Percentiles rank a stretch among this genome's conserved stretches.
Evolutionary conservation across 2,888 invertebrate genomes (phyloP).

Genomic region (Drosophila nigritarsus): DNA sequence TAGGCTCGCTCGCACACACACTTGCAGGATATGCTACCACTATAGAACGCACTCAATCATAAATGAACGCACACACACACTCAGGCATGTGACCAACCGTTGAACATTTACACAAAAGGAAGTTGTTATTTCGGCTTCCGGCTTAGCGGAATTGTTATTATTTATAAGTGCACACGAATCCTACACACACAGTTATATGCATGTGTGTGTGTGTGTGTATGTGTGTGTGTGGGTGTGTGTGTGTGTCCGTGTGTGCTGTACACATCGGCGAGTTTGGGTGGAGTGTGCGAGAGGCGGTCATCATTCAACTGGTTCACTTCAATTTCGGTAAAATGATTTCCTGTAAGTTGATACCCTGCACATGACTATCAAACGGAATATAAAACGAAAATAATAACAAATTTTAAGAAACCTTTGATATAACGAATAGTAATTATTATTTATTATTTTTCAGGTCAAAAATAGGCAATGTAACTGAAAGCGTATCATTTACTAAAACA

Average conservation of each 20-base stretch:
- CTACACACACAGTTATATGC: conserved; percentile 9
- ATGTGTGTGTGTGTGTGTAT: not conserved
- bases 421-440: not conserved
- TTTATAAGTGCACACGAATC: conserved; percentile 63
- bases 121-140: conserved; percentile 81
- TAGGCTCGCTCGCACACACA: conserved; percentile 20
- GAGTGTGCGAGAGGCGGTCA: not conserved
- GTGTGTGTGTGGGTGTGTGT: not conserved
- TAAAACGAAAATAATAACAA: not conserved
- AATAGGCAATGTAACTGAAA: not conserved
- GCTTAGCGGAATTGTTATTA: conserved; percentile 78
- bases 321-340: conserved; percentile 31
- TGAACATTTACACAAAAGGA: conserved; percentile 73
- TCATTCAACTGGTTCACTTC: conserved; percentile 27
- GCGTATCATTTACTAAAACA: too few species aligned
- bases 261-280: not conserved
- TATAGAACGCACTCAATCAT: conserved; percentile 71
- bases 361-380: not conserved
- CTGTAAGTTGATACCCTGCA: conserved; percentile 19
- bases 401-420: not conserved
- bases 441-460: not conserved
- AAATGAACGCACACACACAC: conserved; percentile 56
- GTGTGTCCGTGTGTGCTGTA: not conserved
- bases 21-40: conserved; percentile 18
- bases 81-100: conserved; percentile 72